A percentile compares a stretch with the other conserved stretches of the same genome.
These are phyloP conservation scores for Nomada ferruginata DNA, from an alignment of 2,888 invertebrate genomes.

Conservation along the genomic window DNA sequence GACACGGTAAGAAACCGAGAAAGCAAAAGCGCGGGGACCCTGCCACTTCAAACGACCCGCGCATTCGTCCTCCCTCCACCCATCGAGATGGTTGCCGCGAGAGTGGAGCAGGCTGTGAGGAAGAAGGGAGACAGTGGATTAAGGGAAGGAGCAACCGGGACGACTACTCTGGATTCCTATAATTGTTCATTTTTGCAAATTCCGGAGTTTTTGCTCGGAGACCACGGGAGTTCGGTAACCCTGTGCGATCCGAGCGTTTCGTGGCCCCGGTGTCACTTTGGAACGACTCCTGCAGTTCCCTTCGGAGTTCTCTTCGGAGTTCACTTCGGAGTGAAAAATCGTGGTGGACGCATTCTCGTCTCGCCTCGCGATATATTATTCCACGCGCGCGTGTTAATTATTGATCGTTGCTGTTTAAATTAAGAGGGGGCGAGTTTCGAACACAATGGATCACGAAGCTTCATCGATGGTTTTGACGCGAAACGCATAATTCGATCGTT, in stretches of 20 bases:
- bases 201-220: constrained; percentile 78
- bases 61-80: constrained; percentile 75
- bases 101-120: constrained; percentile 31
- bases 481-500: constrained; percentile 65
- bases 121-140: constrained; percentile 37
- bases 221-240: constrained; percentile 72
- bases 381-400: neutral
- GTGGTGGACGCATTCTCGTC: neutral
- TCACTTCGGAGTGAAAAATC: neutral
- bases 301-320: neutral
- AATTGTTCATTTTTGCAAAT: constrained; percentile 84
- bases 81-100: constrained; percentile 52
- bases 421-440: neutral
- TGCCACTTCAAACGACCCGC: constrained; percentile 83
- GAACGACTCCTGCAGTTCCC: neutral
- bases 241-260: constrained; percentile 28
- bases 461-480: constrained; percentile 54
- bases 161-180: constrained; percentile 82
- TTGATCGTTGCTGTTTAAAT: neutral
- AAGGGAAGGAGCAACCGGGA: constrained; percentile 58
- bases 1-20: constrained; percentile 72
- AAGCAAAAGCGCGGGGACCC: constrained; percentile 72
- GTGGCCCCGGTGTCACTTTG: constrained; percentile 38
- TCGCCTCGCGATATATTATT: neutral
- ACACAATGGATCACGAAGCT: neutral